Evolutionary conservation across 2,113 vertebrate genomes (phyloP), one percentile per base, ranked within the genome.

Genomic region (Elanus axillaris): DNA sequence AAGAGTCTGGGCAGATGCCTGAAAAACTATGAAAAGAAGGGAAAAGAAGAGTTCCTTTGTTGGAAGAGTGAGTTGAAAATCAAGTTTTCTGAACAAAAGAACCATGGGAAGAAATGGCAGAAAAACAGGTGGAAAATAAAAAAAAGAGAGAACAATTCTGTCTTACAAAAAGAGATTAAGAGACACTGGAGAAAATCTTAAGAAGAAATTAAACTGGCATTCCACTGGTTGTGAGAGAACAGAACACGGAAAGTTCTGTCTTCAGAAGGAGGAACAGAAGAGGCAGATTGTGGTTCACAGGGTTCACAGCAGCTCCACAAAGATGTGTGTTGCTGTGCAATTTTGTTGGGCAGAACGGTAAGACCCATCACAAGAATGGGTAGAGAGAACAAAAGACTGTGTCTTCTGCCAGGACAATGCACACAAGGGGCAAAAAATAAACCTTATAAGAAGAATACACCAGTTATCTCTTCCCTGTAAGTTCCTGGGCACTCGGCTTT

Each of bases 201-300:
- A 50, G 48, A 63, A 92, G 62, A 90, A 95, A 82, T 3, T 5
- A 85, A 80, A 6, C 12, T 0, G 1, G 8, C 72, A 53, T 58
- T 74, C 58, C 85, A 69, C 67, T 94, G 66, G 21, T 77, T 72
- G 53, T 90, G 78, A 76, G 71, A 90, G 48, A 96, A 52, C 34
- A 79, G 50, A 79, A 76, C 50, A 56, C 0, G 16, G 6, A 80
- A 75, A 42, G 22, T 72, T 71, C 60, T 81, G 50, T 7, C 9
- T 52, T 63, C 85, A 93, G 90, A 87, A 94, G 92, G 82, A 92
- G 42, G 86, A 93, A 83, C 88, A 94, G 88, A 92, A 90, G 75
- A 93, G 72, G 38, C 81, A 95, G 95, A 79, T 60, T 86, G 88
- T 40, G 78, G 69, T 85, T 94, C 56, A 81, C 13, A 58, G 42